phyloP scores from a whole-genome alignment of 2,888 invertebrate species.

The Apodemia zela region DNA sequence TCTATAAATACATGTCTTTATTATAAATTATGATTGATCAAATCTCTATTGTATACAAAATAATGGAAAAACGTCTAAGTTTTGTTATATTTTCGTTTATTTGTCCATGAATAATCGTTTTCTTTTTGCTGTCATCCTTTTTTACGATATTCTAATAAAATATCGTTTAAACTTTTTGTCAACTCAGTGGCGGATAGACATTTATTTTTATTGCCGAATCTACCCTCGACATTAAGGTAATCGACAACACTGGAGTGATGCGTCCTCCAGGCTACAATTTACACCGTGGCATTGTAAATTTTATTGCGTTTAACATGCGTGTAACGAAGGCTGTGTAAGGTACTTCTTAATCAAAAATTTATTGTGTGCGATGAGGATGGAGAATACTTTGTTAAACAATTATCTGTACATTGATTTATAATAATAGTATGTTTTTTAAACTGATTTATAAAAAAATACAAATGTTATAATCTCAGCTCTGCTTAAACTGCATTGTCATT shows the following conservation, averaged over 20 bases:
- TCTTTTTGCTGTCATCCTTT: background rate
- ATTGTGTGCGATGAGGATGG: no score
- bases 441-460: no score
- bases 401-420: no score
- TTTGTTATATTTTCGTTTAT: background rate
- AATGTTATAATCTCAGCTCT: no score
- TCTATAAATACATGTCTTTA: no score
- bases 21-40: no score
- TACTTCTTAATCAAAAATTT: background rate
- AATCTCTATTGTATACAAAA: no score
- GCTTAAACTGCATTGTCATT: no score
- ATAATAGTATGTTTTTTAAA: no score
- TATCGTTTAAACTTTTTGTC: slow-evolving; percentile 39
- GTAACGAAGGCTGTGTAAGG: background rate
- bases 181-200: slow-evolving; percentile 50
- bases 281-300: slow-evolving; percentile 37
- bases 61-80: background rate
- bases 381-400: no score
- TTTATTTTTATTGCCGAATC: slow-evolving; percentile 71
- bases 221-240: slow-evolving; percentile 66
- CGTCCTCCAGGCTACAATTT: slow-evolving; percentile 36
- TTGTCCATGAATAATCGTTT: background rate
- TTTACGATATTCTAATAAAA: slow-evolving; percentile 40
- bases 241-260: slow-evolving; percentile 60
- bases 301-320: background rate